Percentiles rank a stretch among this genome's conserved stretches.
Evolutionary conservation across 1,140 invertebrate genomes (phyloP).

Genomic region (Drosophila arizonae): DNA sequence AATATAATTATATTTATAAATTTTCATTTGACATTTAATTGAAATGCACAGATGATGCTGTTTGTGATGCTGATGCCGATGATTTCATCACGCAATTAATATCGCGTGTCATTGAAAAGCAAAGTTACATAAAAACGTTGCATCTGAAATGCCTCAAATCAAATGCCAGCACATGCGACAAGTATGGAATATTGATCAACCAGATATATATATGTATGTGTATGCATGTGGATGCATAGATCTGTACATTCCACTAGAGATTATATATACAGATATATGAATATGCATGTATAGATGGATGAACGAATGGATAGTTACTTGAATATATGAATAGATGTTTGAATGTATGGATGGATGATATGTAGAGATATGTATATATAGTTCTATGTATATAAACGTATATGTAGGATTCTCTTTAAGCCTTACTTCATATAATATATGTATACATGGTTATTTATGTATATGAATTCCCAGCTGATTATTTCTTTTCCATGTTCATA

Average conservation of each 20-base stretch:
- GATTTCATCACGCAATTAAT: constrained; percentile 68
- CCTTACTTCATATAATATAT: no score
- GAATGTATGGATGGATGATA: no score
- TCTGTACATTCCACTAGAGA: no score
- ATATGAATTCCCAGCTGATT: neutral
- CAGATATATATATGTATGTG: neutral
- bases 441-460: neutral
- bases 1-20: no score
- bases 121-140: constrained; percentile 43
- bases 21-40: neutral
- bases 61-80: constrained; percentile 11
- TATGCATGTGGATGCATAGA: neutral
- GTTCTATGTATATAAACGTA: no score
- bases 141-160: constrained; percentile 25
- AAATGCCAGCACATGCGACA: constrained; percentile 6
- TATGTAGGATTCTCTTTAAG: no score
- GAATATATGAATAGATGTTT: no score
- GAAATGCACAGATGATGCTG: constrained; percentile 10
- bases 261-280: no score
- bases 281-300: no score
- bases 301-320: no score
- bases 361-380: no score
- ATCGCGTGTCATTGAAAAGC: constrained; percentile 60
- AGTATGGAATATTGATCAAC: neutral
- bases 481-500: neutral